Conservation (phyloP, 2,888 invertebrate species). For the Callyntrura guangdongensis region DNA sequence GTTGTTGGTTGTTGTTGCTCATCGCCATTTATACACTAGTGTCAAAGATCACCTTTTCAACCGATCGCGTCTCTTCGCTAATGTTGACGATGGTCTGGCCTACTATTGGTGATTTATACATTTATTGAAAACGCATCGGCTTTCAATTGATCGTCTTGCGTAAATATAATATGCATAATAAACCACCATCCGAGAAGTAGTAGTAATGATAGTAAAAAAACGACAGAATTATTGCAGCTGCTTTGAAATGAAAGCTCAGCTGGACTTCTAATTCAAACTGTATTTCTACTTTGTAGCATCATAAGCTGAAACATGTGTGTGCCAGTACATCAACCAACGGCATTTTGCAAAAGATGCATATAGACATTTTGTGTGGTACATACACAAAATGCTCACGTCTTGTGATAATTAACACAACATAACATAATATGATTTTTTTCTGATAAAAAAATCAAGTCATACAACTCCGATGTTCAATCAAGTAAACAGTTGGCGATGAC, state of each 20-base stretch:
- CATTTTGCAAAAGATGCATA: not conserved
- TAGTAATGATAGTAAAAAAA: not conserved
- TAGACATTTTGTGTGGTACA: no score
- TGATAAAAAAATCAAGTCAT: no score
- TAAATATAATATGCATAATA: not conserved
- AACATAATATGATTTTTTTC: no score
- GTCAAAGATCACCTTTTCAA: slow-evolving; percentile 31
- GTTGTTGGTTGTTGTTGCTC: not conserved
- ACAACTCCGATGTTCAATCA: no score
- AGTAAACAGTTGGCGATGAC: no score
- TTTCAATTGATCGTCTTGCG: not conserved
- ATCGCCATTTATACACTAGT: not conserved
- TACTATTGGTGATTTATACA: not conserved
- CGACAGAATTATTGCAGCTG: not conserved
- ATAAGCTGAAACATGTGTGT: not conserved
- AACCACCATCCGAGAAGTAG: not conserved
- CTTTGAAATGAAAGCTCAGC: slow-evolving; percentile 27
- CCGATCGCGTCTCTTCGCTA: not conserved
- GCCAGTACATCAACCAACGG: not conserved
- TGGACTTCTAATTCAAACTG: slow-evolving; percentile 25
- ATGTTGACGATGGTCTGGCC: not conserved
- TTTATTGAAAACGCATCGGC: not conserved
- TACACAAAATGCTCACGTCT: no score
- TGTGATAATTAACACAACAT: no score
- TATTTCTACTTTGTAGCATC: not conserved